Conservation (phyloP, 2,797 vertebrate species). For the Stomatorhinus walkeri region DNA sequence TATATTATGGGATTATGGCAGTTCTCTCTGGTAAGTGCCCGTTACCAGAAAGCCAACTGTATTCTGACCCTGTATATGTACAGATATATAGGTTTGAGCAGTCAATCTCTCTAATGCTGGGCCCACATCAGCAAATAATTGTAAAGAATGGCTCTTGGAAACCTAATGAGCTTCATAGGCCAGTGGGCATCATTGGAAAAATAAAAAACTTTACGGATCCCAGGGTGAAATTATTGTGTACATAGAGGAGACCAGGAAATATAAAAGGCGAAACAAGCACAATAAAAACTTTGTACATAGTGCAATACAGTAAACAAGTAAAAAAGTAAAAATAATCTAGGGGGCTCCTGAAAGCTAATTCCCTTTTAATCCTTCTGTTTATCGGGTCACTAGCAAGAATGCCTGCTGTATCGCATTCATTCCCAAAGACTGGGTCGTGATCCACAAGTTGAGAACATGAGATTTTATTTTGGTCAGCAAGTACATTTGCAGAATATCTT, state of each 20-base stretch:
- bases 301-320: neutral
- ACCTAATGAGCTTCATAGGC: neutral
- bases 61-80: neutral
- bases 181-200: neutral
- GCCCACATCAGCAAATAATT: neutral
- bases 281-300: neutral
- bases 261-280: neutral
- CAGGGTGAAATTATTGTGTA: neutral
- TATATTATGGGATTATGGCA: neutral
- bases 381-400: neutral
- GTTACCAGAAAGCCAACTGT: neutral
- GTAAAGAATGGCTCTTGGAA: neutral
- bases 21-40: neutral
- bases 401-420: neutral
- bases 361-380: neutral
- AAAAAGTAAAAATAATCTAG: neutral
- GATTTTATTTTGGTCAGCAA: too few relatives aligned
- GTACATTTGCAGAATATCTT: neutral
- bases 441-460: neutral
- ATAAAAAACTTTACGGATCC: neutral
- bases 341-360: neutral
- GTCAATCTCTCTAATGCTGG: neutral
- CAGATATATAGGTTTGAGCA: neutral
- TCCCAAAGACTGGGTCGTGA: neutral
- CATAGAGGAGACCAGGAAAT: neutral